Evolutionary conservation across 2,113 vertebrate species (phyloP), one percentile per base, ranked within the genome.

Genomic region (Chamaetylas fuelleborni): DNA sequence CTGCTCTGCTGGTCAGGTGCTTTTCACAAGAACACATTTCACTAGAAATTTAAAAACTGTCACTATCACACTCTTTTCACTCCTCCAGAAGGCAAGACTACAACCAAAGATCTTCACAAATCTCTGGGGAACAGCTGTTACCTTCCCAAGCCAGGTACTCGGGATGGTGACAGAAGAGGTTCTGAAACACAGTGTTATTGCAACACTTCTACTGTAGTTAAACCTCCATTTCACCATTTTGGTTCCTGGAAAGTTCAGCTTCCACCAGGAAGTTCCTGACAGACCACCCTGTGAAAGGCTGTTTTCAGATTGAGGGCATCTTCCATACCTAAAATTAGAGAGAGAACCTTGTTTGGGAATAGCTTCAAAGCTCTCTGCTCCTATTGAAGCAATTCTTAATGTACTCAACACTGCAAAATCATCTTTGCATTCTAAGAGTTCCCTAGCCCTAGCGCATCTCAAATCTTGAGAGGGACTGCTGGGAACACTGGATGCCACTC

Each of bases 21-120:
- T 91, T 85, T 90, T 81, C 23, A 12, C 57, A 78, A 79, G 69
- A 89, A 94, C 83, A 74, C 5, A 65, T 94, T 92, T 91, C 66
- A 88, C 70, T 70, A 88, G 34, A 77, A 54, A 78, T 79, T 58
- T 82, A 22, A 91, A 88, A 89, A 34, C 66, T 91, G 81, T 36
- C 78, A 73, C 84, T 92, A 57, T 94, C 74, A 42, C 65, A 56
- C 34, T 40, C 76, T 79, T 81, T 45, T n/a, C 28, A 34, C 58
- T 85, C 36, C 66, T 80, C 58, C 19, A 4, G 43, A 70, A 86
- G 47, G 23, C 36, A 84, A 77, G 26, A 86, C 58, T 80, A 51
- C 91, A 93, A 80, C 18, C 24, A 66, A 89, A 87, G 62, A 70
- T 43, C 42, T 91, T 86, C 87, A 88, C 34, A 90, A 85, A 58